These are phyloP conservation scores for human DNA, from an alignment of 2,113 vertebrate species.

Conservation along the genomic window DNA sequence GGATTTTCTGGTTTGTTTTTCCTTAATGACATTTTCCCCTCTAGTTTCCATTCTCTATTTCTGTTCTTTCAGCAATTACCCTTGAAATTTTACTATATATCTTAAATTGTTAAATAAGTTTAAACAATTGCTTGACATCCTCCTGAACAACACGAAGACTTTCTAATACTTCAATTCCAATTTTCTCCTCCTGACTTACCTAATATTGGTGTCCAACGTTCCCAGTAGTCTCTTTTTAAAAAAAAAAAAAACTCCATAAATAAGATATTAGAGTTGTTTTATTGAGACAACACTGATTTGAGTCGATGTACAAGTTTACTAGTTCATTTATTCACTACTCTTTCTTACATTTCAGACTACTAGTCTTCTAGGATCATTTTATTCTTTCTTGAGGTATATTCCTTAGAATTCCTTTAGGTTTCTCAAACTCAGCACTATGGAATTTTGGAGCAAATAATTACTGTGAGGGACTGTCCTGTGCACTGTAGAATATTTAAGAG, in stretches of 20 bases:
- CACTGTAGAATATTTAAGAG: neutral
- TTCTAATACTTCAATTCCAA: neutral
- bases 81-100: neutral
- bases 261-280: constrained; percentile 30
- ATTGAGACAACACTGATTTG: neutral
- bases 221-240: neutral
- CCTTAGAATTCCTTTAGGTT: constrained; percentile 22
- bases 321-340: constrained; percentile 10
- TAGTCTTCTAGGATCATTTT: neutral
- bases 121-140: neutral
- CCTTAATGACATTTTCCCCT: neutral
- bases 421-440: neutral
- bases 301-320: neutral
- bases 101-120: neutral
- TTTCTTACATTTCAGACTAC: neutral
- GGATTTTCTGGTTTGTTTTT: neutral
- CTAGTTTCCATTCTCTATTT: neutral
- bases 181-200: neutral
- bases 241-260: neutral
- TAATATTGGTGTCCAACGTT: neutral
- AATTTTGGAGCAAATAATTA: neutral
- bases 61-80: neutral
- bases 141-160: neutral
- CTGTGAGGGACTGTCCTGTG: neutral
- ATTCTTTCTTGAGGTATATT: neutral